Evolutionary conservation across 1,140 invertebrate species (phyloP).

Genomic region (Pentalonia nigronervosa): DNA sequence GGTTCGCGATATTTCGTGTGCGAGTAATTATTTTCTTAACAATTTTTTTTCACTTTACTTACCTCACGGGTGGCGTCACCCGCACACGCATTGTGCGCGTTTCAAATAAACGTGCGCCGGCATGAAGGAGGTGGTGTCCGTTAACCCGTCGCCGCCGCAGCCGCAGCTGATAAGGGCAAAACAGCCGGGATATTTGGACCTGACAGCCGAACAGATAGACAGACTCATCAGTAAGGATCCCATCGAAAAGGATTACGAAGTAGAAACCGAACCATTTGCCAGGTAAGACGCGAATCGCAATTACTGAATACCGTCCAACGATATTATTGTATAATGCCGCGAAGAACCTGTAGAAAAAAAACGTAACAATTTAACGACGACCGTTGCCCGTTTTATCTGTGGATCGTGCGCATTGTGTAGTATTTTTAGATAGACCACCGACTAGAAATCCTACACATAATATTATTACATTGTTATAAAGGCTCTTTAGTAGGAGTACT

Average conservation of each 20-base stretch:
- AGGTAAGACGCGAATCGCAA: conserved; percentile 25
- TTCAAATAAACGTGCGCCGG: background rate
- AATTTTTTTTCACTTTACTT: background rate
- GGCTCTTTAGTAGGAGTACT: background rate
- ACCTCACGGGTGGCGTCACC: background rate
- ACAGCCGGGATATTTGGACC: conserved; percentile 53
- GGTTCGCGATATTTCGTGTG: background rate
- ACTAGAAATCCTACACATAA: background rate
- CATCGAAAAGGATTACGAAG: conserved; percentile 54
- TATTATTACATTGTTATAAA: background rate
- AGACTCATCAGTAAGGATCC: conserved; percentile 56
- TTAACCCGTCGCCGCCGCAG: conserved; percentile 39
- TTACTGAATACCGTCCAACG: background rate
- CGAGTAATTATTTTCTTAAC: background rate
- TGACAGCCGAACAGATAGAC: conserved; percentile 56
- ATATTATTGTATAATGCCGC: background rate
- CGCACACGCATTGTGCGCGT: background rate
- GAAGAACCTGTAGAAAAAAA: background rate
- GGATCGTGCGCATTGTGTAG: too few species aligned
- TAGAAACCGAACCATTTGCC: conserved; percentile 55
- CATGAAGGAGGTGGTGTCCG: conserved; percentile 57
- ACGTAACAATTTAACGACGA: too few species aligned
- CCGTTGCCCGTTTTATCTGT: too few species aligned
- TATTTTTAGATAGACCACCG: too few species aligned
- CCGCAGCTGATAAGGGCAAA: conserved; percentile 56